phyloP scores from a whole-genome alignment of 2,888 invertebrate genomes.

The Tetragonisca angustula region DNA sequence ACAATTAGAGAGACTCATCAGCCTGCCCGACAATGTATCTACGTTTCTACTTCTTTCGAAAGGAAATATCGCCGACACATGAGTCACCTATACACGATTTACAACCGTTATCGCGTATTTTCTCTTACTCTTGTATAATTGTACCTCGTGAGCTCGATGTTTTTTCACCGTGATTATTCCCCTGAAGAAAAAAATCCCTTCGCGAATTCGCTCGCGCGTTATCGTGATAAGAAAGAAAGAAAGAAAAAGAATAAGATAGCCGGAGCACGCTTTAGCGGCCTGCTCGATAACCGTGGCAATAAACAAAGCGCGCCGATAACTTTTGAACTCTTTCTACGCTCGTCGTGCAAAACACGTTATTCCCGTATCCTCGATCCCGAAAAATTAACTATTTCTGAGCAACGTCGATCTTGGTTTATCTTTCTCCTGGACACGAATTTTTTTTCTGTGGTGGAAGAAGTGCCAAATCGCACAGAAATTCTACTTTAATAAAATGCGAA shows the following conservation, averaged over 20 bases:
- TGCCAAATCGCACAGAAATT: no score
- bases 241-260: conserved; percentile 31
- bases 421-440: no score
- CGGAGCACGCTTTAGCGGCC: conserved; percentile 36
- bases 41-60: not conserved
- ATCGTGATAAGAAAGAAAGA: conserved; percentile 23
- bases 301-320: conserved; percentile 69
- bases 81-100: conserved; percentile 30
- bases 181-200: conserved; percentile 26
- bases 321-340: conserved; percentile 59
- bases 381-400: not conserved
- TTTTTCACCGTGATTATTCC: conserved; percentile 26
- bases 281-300: conserved; percentile 58
- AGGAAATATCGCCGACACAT: not conserved
- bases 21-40: not conserved
- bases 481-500: no score
- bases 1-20: conserved; percentile 8
- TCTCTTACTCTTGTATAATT: not conserved
- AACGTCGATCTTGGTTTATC: not conserved
- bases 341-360: conserved; percentile 47
- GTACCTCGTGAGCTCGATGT: not conserved
- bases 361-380: not conserved
- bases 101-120: not conserved
- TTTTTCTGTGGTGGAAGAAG: no score
- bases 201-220: conserved; percentile 28